phyloP scores from a whole-genome alignment of 2,113 vertebrate species.

The Setophaga coronata region DNA sequence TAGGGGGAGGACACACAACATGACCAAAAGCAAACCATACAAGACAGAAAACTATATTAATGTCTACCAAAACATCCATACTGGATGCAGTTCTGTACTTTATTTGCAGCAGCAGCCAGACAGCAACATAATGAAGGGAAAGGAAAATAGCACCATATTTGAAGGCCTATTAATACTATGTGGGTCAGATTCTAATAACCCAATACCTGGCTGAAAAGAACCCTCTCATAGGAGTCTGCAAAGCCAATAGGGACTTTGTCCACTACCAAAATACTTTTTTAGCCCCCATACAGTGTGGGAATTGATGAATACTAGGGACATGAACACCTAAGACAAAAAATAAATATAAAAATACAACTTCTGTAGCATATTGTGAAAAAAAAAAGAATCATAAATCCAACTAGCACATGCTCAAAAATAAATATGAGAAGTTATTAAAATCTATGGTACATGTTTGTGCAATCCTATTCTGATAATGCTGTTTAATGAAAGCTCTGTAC shows the following conservation, averaged over 20 bases:
- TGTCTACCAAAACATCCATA: not conserved
- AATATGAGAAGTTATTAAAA: not conserved
- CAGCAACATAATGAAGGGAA: not conserved
- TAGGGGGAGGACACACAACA: fast-evolving
- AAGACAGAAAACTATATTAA: not conserved
- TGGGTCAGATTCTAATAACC: not conserved
- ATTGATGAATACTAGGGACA: not conserved
- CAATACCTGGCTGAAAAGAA: not conserved
- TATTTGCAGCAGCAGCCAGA: not conserved
- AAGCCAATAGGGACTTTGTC: not conserved
- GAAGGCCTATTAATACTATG: not conserved
- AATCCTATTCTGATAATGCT: not conserved
- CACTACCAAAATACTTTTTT: not conserved
- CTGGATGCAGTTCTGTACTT: not conserved
- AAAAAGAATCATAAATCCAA: not conserved
- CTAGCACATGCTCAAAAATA: not conserved
- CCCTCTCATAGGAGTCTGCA: not conserved
- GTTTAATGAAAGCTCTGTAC: not conserved
- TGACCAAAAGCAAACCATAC: not conserved
- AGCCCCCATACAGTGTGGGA: not conserved
- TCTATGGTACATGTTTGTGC: not conserved
- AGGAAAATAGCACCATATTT: not conserved
- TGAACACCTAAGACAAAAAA: not conserved
- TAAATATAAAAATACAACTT: not conserved
- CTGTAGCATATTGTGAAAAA: not conserved